Evolutionary conservation across 30 jellyfish, hydroid and myxozoan species (phyloP), one percentile per base, ranked within the genome.

Genomic region (Pseudorhiza aurosa): DNA sequence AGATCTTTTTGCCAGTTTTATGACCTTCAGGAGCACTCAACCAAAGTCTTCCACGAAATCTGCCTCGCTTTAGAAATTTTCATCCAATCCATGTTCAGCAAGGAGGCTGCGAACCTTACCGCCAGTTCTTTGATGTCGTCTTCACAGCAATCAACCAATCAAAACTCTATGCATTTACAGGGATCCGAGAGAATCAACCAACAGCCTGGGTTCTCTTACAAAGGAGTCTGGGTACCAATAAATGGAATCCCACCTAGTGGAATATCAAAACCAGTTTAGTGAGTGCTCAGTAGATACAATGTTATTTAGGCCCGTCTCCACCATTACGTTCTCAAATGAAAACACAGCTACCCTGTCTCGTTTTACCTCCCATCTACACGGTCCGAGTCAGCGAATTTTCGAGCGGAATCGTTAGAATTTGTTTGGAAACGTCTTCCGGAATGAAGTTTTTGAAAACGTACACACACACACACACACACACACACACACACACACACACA

Each of bases 1-100:
- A 93, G 99, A 57, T 93, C 99, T 0, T 87, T 93, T 62, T 93
- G 99, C 53, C 88, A 80, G 63, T 93, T 68, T 42, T 93, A 93
- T 82, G 99, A 93, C 45, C 75, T 93, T 71, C 99, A 93, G 77
- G 96, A 93, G 69, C 99, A 93, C 45, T 93, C 99, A 11, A 93
- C 99, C 51, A 93, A 93, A 75, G 91, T 93, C 29, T 93, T 93
- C 76, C 93, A 93, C 57, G 96, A 82, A 17, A 85, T 93, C 21
- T 87, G 97, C 78, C 90, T 78, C 58, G 97, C 97, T 1, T 75
- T 93, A 43, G 95, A 85, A 35, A 53, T 63, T 0, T 93, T 93
- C 79, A 71, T 87, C 49, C 89, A 78, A 50, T 93, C 99, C n/a
- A 59, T 93, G 88, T 93, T 93, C 75, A 71, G 85, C 77, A 87